Evolutionary conservation across 2,797 vertebrate species (phyloP), one percentile per base, ranked within the genome.

Genomic region (Spatula clypeata): DNA sequence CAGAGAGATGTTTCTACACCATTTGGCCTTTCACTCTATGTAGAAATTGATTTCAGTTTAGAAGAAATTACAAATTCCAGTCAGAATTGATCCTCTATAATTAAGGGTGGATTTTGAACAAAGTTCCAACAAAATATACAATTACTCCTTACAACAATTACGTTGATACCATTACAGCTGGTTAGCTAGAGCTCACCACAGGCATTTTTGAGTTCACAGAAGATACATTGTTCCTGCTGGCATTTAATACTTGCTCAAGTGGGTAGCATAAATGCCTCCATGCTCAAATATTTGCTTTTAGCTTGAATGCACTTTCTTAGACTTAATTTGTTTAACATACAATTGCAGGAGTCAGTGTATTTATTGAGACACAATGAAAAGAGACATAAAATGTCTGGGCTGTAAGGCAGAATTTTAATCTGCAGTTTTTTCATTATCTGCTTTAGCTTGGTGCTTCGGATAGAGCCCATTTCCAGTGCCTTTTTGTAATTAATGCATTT

Each of bases 211-310:
- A 92, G 67, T 80, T 87, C 57, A 88, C 38, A 80, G 60, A 61
- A 74, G 67, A n/a, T 27, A 23, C 31, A 29, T 91, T 95, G 65
- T 88, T 94, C 69, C 65, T 87, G 49, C 54, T 96, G 83, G 54
- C 57, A 71, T 93, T 86, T 76, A 34, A 42, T 49, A 58, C 23
- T 38, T 57, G 14, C 53, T 93, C 19, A 62, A 79, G 77, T 74
- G 67, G 49, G 49, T 89, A 72, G n/a, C 69, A 62, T 53, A 88
- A 88, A 82, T 80, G 40, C 36, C 57, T 82, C 40, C 9, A 4
- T 34, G 53, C 65, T 77, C 53, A 73, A 91, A 71, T 79, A 79
- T n/a, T 95, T 90, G 29, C 64, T 92, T 79, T 87, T 45, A 74
- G 53, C 64, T 80, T 45, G 54, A 82, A 51, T 53, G 62, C 85